phyloP scores from a whole-genome alignment of 2,888 invertebrate species.

The Isoperla grammatica region DNA sequence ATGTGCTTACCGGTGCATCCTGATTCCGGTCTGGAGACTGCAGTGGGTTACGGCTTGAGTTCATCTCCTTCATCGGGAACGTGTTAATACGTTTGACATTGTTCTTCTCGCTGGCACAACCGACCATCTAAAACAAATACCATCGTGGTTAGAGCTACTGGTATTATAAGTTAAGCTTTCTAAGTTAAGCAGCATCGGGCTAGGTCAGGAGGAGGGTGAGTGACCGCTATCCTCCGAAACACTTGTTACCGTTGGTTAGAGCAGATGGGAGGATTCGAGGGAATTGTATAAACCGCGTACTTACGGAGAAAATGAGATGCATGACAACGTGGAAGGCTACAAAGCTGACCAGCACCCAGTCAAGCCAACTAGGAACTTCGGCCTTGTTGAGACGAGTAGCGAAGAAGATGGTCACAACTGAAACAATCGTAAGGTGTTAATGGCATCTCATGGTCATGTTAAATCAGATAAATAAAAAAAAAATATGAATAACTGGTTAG shows the following conservation, averaged over 20 bases:
- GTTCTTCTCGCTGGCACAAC: slow-evolving; percentile 68
- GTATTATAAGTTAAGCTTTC: no score
- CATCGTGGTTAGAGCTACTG: no score
- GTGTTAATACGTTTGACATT: slow-evolving; percentile 68
- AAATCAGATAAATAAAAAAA: no score
- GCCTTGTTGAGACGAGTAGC: slow-evolving; percentile 82
- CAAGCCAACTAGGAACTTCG: slow-evolving; percentile 77
- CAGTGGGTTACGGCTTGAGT: slow-evolving; percentile 53
- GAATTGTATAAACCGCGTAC: slow-evolving; percentile 38
- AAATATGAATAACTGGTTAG: no score
- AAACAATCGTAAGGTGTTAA: no score
- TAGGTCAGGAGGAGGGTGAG: no score
- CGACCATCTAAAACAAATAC: slow-evolving; percentile 57
- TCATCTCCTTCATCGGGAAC: slow-evolving; percentile 81
- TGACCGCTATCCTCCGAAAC: no score
- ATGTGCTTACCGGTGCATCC: slow-evolving; percentile 72
- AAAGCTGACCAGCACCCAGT: slow-evolving; percentile 83
- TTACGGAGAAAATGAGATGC: slow-evolving; percentile 81
- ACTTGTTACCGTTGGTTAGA: no score
- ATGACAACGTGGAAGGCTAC: slow-evolving; percentile 84
- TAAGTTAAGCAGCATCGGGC: no score
- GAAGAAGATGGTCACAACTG: slow-evolving; percentile 91
- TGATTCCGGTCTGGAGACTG: slow-evolving; percentile 65
- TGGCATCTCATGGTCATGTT: no score
- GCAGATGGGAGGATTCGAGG: no score